phyloP scores from a whole-genome alignment of 2,797 vertebrate species.

The Anolis apletophallus region DNA sequence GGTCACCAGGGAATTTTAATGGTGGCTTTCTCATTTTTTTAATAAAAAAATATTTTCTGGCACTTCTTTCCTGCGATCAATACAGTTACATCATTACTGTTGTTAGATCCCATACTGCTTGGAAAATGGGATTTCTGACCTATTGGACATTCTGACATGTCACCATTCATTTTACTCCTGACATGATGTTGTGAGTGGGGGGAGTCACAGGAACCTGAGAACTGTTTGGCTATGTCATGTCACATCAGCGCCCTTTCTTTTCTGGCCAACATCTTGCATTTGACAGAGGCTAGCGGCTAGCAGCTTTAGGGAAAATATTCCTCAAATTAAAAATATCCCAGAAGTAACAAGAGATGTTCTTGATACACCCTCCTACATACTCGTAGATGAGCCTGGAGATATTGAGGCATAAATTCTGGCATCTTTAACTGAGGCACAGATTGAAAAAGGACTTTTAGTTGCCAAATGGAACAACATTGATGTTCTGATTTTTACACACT shows the following conservation, averaged over 20 bases:
- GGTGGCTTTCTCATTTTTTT: too few species aligned
- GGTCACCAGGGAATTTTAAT: too few species aligned
- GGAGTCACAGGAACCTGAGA: conserved; percentile 21
- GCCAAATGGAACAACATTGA: not conserved
- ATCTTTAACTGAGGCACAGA: not conserved
- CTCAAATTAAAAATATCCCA: conserved; percentile 25
- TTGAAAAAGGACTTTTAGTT: not conserved
- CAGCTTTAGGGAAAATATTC: conserved; percentile 21
- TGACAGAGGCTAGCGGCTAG: conserved; percentile 11
- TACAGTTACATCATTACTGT: conserved; percentile 1
- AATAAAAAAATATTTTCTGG: not conserved
- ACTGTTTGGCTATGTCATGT: conserved; percentile 9
- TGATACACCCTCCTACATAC: not conserved
- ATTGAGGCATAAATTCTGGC: not conserved
- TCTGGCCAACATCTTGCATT: conserved; percentile 7
- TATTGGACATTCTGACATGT: conserved; percentile 28
- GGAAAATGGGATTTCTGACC: conserved; percentile 34
- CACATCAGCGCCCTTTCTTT: conserved; percentile 10
- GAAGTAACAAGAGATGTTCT: conserved; percentile 2
- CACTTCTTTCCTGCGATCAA: not conserved
- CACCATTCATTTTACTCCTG: conserved; percentile 30
- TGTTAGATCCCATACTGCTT: conserved; percentile 17
- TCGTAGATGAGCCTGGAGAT: not conserved
- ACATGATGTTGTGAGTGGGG: not conserved
- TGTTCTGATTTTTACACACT: not conserved